These are phyloP conservation scores for Drosophila gunungcola DNA, from an alignment of 1,140 invertebrate genomes.

Conservation along the genomic window DNA sequence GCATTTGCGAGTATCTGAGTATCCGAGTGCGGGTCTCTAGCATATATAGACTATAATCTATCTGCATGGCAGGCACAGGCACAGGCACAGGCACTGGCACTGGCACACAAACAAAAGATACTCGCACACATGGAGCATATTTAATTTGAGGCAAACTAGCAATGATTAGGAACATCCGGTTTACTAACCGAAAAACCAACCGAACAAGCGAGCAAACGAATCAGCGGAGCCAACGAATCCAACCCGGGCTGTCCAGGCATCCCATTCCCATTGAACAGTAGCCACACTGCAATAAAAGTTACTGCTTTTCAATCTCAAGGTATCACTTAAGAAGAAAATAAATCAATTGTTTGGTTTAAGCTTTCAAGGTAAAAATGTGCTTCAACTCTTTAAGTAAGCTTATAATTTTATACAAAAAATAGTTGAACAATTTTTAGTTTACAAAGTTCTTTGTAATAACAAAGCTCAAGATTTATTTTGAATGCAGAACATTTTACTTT, in stretches of 20 bases:
- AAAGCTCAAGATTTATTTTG: too few relatives aligned
- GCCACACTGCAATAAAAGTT: slow-evolving; percentile 25
- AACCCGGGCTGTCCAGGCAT: slow-evolving; percentile 33
- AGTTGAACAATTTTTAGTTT: too few relatives aligned
- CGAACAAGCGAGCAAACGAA: slow-evolving; percentile 49
- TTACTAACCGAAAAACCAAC: slow-evolving; percentile 84
- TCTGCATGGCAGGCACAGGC: slow-evolving; percentile 40
- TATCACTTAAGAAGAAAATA: too few relatives aligned
- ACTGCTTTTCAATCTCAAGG: too few relatives aligned
- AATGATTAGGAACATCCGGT: slow-evolving; percentile 85
- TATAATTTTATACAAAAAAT: too few relatives aligned
- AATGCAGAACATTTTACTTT: too few relatives aligned
- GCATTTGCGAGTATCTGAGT: slow-evolving; percentile 35
- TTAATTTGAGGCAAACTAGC: slow-evolving; percentile 85
- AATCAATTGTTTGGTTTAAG: too few relatives aligned
- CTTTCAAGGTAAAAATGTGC: too few relatives aligned
- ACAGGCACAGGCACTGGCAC: slow-evolving; percentile 4
- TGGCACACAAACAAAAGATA: slow-evolving; percentile 71
- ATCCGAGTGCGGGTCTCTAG: slow-evolving; percentile 2
- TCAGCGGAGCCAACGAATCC: slow-evolving; percentile 44
- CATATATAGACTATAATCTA: slow-evolving; percentile 53
- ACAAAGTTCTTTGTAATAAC: too few relatives aligned
- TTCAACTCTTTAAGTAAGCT: too few relatives aligned
- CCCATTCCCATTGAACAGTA: slow-evolving; percentile 71
- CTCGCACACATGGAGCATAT: slow-evolving; percentile 69